Base-by-base conservation (phyloP, 2,113 vertebrate genomes). In the Silurus meridionalis region DNA sequence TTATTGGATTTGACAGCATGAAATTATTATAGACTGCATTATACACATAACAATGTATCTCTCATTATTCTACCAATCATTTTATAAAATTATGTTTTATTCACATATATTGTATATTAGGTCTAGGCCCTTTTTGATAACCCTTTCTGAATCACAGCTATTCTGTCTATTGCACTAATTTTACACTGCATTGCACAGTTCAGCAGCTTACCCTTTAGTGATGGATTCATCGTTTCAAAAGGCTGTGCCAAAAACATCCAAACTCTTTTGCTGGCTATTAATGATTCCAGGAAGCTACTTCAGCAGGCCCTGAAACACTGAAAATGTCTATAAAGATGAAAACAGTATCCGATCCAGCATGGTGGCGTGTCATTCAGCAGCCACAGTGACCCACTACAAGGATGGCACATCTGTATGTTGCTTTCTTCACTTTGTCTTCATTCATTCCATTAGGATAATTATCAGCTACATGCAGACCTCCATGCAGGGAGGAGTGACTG, bases 361-460 rank as follows among this genome's bases (percentile, higher is more conserved):
- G 82, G 69, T 37, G 50, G 74, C 81, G 55, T 86, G 75, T 80
- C 84, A 86, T 81, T 88, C 75, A 84, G 66, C 85, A 85, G 83
- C 83, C 60, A 83, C 66, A 57, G 25, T 50, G 50, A 71, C 48
- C 46, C 80, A 71, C 19, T 53, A n/a, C 52, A 55, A 83, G 52
- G 53, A 87, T 53, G 53, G 82, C 63, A 85, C 83, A 75, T 81
- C 85, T 87, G 79, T 82, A 89, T 84, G 55, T 82, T 80, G 67
- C 50, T 75, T 71, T 66, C 64, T 53, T 66, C 57, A 83, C 85
- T 80, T 48, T 85, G 83, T 79, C 87, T 75, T 25, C 80, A 66
- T 83, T 87, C 85, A 79, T 85, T 90, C 53, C 83, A 89, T 89
- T 87, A 90, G 85, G 55, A 78, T 88, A 86, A 89, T 89, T 83